Percentiles rank a stretch among this genome's conserved stretches.
These are phyloP conservation scores for Yponomeuta malinellus DNA, from an alignment of 2,888 invertebrate species.

Conservation along the genomic window DNA sequence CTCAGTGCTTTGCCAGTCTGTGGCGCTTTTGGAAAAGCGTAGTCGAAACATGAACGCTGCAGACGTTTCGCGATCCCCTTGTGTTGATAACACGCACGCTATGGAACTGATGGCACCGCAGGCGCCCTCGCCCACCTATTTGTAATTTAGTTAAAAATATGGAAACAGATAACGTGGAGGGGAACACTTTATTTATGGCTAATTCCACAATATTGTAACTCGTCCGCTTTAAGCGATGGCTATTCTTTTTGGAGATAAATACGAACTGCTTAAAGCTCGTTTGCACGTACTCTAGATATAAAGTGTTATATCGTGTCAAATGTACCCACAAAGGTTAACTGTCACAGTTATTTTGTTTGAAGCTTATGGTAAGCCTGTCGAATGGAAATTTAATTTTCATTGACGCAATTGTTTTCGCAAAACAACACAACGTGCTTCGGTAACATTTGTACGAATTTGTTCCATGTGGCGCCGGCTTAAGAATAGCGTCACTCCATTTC, in stretches of 20 bases:
- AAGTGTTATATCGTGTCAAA: not conserved
- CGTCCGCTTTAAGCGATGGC: slow-evolving; percentile 25
- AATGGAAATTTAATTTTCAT: not conserved
- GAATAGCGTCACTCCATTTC: too few relatives aligned
- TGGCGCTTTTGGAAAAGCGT: slow-evolving; percentile 19
- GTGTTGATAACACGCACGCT: slow-evolving; percentile 67
- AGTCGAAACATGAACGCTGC: slow-evolving; percentile 40
- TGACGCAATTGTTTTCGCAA: not conserved
- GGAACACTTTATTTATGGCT: slow-evolving; percentile 46
- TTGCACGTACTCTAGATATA: not conserved
- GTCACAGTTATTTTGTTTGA: not conserved
- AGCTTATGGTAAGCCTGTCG: not conserved
- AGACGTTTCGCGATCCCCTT: slow-evolving; percentile 61
- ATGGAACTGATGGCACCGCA: slow-evolving; percentile 52
- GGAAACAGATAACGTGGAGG: slow-evolving; percentile 52
- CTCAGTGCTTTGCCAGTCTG: not conserved
- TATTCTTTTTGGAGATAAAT: slow-evolving; percentile 32
- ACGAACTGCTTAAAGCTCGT: not conserved
- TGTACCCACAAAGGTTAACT: too few relatives aligned
- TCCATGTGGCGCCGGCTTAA: too few relatives aligned
- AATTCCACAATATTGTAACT: slow-evolving; percentile 34
- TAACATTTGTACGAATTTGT: not conserved
- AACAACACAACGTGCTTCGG: not conserved
- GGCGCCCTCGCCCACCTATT: slow-evolving; percentile 46
- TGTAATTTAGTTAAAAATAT: slow-evolving; percentile 75